Base-by-base conservation (phyloP, 2,113 vertebrate genomes). In the Thalassoma bifasciatum region DNA sequence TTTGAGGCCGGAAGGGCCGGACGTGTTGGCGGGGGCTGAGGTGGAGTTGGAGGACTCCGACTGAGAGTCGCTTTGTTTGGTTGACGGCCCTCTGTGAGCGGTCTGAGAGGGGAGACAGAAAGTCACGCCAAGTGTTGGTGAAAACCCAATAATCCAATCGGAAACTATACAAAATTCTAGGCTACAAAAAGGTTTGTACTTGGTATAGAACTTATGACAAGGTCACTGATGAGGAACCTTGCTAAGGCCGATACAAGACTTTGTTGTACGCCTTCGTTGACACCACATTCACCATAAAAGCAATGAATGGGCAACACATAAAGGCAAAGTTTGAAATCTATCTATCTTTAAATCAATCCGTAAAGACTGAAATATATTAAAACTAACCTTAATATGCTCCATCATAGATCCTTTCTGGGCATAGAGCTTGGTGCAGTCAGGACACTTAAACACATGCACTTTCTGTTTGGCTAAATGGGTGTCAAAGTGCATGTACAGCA, bases 391-490 rank as follows among this genome's bases (percentile, higher is more conserved):
- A 37, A 98, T 94, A 58, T 99, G 98, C 73, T 98, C 97, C 91
- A 98, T 92, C 94, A 99, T 98, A 40, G 97, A 98, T 44, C 93
- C 93, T 72, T 98, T 98, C 89, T 98, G 97, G 36, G 97, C 97
- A 17, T 98, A 99, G 58, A 99, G 96, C 86, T 98, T 95, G 3
- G 96, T 97, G 92, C 97, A 99, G 84, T 97, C 95, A 0, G 96
- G 97, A 75, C 98, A 99, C 92, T 98, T 98, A 87, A 98, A 99
- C 75, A 99, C 97, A 0, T 96, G 96, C 81, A 98, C 97, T n/a
- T 97, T 95, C 84, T 99, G 97, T 74, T 96, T 97, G 49, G 95
- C 92, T 85, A 99, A 73, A 56, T 99, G 98, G 80, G 96, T 97
- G 86, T 99, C 98, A 0, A 99, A 97, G 85, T 99, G 98, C 54